Base-by-base conservation (phyloP, 1,140 invertebrate species). In the Augochlora pura region DNA sequence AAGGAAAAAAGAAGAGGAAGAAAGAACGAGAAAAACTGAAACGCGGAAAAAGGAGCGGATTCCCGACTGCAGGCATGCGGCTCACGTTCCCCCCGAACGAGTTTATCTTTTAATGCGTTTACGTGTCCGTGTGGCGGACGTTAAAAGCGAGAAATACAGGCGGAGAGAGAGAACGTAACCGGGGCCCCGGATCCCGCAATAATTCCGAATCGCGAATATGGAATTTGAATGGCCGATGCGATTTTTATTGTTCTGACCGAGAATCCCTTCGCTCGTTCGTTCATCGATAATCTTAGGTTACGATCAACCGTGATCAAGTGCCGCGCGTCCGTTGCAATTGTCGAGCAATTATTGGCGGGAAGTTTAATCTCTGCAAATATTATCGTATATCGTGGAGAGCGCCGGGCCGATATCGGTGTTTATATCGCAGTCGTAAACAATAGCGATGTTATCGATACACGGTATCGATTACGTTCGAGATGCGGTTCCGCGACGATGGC, bases 71-170 rank as follows among this genome's bases (percentile, higher is more conserved):
- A 52, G 46, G 38, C 46, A 77, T 71, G 46, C 59, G 23, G 27
- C n/a, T 12, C 68, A 71, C 46, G 68, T 77, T 14, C 25, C 23
- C 25, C 23, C 8, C 16, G 21, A 21, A 72, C 71, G 64, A 78
- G 21, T 78, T 78, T 78, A 72, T 78, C 60, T 78, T 65, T n/a
- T 64, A 64, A 78, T 78, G 54, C 25, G 57, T 59, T 71, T 77
- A 71, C 59, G 52, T 7, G 14, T 70, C 16, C 49, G 21, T 7
- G 42, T 18, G 49, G 49, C 32, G 54, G 8, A 25, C 38, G 46
- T 21, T 39, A 25, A 72, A 16, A 46, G 14, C n/a, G 42, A 21
- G 8, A 9, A 12, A 27, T 25, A 54, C 16, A 72, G 54, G 72
- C 12, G 12, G 12, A 64, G 39, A n/a, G n/a, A n/a, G n/a, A n/a